phyloP scores from a whole-genome alignment of 2,113 vertebrate genomes.

The Agelaius tricolor region DNA sequence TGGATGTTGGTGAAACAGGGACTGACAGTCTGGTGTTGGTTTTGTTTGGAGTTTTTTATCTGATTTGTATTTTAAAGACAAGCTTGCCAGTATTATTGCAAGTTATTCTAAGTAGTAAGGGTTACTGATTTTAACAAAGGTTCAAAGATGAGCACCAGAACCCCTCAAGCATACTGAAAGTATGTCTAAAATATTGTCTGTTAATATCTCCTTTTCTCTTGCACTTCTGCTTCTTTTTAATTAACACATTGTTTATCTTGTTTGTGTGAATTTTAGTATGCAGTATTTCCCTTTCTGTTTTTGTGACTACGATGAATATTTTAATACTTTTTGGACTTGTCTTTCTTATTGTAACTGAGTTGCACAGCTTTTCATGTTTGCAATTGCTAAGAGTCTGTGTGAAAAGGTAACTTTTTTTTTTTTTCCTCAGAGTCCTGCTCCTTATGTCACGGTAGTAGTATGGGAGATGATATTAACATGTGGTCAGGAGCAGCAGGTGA shows the following conservation, averaged over 20 bases:
- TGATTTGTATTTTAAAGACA: neutral
- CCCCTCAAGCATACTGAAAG: neutral
- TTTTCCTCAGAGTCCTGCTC: slow-evolving; percentile 54
- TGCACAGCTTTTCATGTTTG: neutral
- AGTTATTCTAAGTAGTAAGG: neutral
- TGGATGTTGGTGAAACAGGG: neutral
- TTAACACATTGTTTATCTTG: neutral
- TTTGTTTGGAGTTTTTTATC: neutral
- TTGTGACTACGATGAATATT: neutral
- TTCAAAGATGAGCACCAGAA: neutral
- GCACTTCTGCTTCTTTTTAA: slow-evolving; percentile 35
- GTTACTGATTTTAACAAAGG: neutral
- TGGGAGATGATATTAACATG: slow-evolving; percentile 36
- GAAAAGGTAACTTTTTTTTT: slow-evolving; percentile 22
- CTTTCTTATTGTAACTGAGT: neutral
- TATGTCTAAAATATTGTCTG: neutral
- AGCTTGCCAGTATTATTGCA: neutral
- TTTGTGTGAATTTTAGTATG: slow-evolving; percentile 11
- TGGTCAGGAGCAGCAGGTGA: slow-evolving; percentile 78
- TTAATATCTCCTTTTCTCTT: slow-evolving; percentile 58
- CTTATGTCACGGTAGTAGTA: slow-evolving; percentile 55
- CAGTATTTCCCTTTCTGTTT: neutral
- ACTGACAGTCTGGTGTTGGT: neutral
- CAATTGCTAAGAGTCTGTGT: neutral
- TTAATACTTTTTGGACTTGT: neutral